Evolutionary conservation across 2,888 invertebrate species (phyloP).

Genomic region (Belgica antarctica): DNA sequence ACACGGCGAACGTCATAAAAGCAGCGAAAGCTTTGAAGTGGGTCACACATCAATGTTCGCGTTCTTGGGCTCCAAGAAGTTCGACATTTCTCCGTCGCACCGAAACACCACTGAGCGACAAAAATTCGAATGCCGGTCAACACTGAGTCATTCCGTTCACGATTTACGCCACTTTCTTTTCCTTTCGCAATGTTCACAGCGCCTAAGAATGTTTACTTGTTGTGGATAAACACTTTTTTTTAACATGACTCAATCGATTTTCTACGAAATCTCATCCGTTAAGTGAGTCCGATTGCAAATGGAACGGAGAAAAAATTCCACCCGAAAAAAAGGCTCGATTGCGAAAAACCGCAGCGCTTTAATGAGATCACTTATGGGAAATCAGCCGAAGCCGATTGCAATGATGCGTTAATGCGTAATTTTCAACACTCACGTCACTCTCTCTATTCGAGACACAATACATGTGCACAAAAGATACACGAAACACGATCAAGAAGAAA

Average conservation of each 20-base stretch:
- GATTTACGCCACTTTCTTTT: background rate
- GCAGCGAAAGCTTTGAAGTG: no score
- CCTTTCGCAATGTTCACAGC: background rate
- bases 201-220: background rate
- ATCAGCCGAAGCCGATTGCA: no score
- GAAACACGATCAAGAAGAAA: no score
- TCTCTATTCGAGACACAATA: no score
- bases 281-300: background rate
- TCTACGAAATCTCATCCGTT: conserved; percentile 2
- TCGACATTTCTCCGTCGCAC: background rate
- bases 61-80: no score
- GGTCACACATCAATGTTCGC: no score
- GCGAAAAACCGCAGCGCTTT: no score
- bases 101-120: background rate
- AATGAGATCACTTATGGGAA: no score
- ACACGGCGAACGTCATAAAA: no score
- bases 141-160: background rate
- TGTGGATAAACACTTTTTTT: background rate
- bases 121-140: background rate
- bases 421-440: conserved; percentile 4
- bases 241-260: background rate
- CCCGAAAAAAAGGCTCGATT: no score
- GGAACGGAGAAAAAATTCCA: background rate
- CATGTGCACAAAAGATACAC: background rate
- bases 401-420: background rate